Evolutionary conservation across 2,888 invertebrate genomes (phyloP).

Genomic region (Sinhomidia bicolor): DNA sequence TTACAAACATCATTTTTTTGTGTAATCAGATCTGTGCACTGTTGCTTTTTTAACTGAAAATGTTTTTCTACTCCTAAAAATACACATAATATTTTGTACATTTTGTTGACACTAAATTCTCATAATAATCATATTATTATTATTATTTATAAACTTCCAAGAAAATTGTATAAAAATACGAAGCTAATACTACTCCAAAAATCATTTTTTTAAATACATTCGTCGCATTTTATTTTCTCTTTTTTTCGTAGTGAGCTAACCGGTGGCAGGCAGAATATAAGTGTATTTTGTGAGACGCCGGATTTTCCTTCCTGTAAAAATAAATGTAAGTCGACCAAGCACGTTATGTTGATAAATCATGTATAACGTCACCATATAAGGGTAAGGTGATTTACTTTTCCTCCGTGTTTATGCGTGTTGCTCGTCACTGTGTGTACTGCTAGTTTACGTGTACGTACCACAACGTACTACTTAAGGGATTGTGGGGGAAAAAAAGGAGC

Average conservation of each 20-base stretch:
- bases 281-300: slow-evolving; percentile 31
- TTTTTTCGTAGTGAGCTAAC: slow-evolving; percentile 32
- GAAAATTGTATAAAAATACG: no score
- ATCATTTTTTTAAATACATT: no score
- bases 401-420: not conserved
- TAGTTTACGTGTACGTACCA: not conserved
- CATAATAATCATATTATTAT: not conserved
- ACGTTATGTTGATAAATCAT: slow-evolving; percentile 45
- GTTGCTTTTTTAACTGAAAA: not conserved
- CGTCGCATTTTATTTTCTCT: not conserved
- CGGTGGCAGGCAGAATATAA: slow-evolving; percentile 18
- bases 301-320: slow-evolving; percentile 1
- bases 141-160: no score
- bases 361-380: not conserved
- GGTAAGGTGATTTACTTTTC: slow-evolving; percentile 22
- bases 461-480: not conserved
- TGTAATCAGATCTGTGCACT: not conserved
- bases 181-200: no score
- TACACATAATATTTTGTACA: slow-evolving; percentile 11
- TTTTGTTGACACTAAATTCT: slow-evolving; percentile 16
- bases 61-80: slow-evolving; percentile 4
- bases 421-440: not conserved
- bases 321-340: slow-evolving; percentile 58
- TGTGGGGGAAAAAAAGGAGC: slow-evolving; percentile 33
- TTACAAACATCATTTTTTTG: not conserved